Conservation (phyloP, 2,113 vertebrate species). For the Glareola pratincola region DNA sequence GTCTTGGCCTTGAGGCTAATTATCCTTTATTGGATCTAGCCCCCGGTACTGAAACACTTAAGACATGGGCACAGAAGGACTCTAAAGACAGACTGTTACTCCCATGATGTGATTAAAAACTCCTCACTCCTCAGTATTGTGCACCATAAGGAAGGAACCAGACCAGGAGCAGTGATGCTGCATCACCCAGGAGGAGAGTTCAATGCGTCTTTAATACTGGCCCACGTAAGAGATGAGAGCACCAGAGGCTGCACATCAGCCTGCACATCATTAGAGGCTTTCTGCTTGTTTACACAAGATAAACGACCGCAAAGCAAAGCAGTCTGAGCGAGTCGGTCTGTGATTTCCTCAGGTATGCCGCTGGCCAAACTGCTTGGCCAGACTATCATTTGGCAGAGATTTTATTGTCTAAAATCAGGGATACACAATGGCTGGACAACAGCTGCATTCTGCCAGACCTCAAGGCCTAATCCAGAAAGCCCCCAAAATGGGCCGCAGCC, state of each 20-base stretch:
- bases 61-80: not conserved
- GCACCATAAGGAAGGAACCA: rapidly evolving
- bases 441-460: slow-evolving; percentile 17
- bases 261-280: not conserved
- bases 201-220: not conserved
- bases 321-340: not conserved
- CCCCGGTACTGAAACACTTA: not conserved
- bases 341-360: slow-evolving; percentile 8
- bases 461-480: not conserved
- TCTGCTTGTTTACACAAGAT: slow-evolving; percentile 33
- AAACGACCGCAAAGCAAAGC: not conserved
- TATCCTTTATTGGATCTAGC: not conserved
- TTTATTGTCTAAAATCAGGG: not conserved
- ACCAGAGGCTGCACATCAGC: not conserved
- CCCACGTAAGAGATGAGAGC: not conserved
- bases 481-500: not conserved
- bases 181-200: not conserved
- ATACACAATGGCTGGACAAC: slow-evolving; percentile 18
- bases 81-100: not conserved
- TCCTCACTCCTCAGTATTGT: not conserved
- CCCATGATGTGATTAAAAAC: not conserved
- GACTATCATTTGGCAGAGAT: slow-evolving; percentile 17
- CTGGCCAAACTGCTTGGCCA: slow-evolving; percentile 25
- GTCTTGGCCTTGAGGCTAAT: not conserved
- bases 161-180: not conserved